Evolutionary conservation across 1,140 invertebrate genomes (phyloP).

Genomic region (Tetragnatha versicolor): DNA sequence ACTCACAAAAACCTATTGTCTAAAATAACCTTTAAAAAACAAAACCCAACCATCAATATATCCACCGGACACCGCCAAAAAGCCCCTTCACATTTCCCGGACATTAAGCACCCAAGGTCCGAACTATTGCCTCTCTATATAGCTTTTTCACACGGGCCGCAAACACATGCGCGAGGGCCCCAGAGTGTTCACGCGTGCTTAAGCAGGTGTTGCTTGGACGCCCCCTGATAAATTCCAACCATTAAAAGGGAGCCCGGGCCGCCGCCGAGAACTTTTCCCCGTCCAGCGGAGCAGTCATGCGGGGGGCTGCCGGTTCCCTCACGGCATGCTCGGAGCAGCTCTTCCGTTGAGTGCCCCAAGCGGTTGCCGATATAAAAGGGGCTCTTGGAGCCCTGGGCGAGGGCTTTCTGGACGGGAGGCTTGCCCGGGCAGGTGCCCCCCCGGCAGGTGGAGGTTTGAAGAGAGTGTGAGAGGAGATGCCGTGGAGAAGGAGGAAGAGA

Average conservation of each 20-base stretch:
- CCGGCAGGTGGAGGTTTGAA: not conserved
- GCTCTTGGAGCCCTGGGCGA: not conserved
- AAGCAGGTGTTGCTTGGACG: constrained; percentile 22
- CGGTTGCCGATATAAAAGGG: constrained; percentile 30
- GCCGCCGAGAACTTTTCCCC: not conserved
- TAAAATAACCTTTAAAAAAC: no score
- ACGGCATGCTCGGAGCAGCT: constrained; percentile 39
- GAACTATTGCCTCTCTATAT: no score
- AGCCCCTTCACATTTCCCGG: no score
- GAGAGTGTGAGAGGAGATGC: not conserved
- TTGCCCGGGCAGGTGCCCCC: not conserved
- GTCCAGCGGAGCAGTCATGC: constrained; percentile 49
- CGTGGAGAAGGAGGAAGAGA: not conserved
- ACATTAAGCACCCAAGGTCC: not conserved
- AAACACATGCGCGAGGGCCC: constrained; percentile 24
- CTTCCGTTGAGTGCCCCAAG: constrained; percentile 45
- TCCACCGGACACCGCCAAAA: no score
- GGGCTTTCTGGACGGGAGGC: not conserved
- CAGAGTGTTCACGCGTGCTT: constrained; percentile 51
- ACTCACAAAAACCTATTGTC: no score
- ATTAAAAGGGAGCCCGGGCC: constrained; percentile 30
- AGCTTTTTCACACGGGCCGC: constrained; percentile 17
- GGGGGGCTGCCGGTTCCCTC: constrained; percentile 37
- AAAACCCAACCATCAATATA: no score
- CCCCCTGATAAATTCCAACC: constrained; percentile 50